Evolutionary conservation across 2,888 invertebrate genomes (phyloP), one percentile per base, ranked within the genome.

Genomic region (Erannis defoliaria): DNA sequence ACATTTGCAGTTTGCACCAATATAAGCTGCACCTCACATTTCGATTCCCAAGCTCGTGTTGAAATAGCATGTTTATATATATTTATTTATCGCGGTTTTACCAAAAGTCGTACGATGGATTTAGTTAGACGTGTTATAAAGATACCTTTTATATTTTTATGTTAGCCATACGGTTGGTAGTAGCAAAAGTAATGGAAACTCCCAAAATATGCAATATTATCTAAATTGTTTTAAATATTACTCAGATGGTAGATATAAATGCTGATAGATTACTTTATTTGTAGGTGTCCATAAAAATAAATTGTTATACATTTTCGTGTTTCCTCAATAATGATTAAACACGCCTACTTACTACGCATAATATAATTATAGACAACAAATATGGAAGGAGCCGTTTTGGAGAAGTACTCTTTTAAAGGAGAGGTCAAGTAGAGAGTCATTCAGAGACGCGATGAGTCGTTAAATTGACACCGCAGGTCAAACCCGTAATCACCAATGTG

Each of bases 251-350:
- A 50, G 37, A 51, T 38, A 54, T 59, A 46, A 59, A 60, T 48
- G n/a, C 23, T 31, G 31, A 53, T 58, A 46, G 8, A 43, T 38
- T 16, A 35, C 26, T 43, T 19, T 43, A 35, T 49, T 35, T 6
- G 23, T 46, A 26, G 35, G 45, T 38, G 29, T 54, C 19, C 16
- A 54, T 54, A 54, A 54, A 43, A 40, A 31, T 53, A 48, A 43
- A 37, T 54, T 51, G 38, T 40, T 18, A 18, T 29, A 29, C 19
- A 29, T 29, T 40, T 18, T 51, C 26, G 8, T 10, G 42, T 55
- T 60, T 60, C 55, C 60, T 49, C 60, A 55, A 60, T 60, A 45
- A 43, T 55, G 49, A 60, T 60, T 35, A 54, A 6, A 23, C 33
- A 21, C 43, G 14, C 18, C 31, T n/a, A 31, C 31, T 46, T 33